Base-by-base conservation (phyloP, 37 sponge, comb jelly and placozoan species). In the Tethya wilhelma region DNA sequence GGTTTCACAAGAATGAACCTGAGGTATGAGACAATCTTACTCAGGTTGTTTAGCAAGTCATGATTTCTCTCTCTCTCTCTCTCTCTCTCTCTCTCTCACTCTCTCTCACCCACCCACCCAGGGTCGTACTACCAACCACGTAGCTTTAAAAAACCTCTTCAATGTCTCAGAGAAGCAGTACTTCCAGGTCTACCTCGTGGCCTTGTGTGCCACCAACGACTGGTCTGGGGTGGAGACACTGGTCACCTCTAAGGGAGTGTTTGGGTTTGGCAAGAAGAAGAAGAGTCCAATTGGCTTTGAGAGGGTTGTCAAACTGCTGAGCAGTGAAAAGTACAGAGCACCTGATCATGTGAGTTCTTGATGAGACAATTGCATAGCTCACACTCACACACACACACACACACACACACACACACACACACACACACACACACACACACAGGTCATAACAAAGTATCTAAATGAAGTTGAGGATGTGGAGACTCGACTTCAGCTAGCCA, bases 281-380 rank as follows among this genome's bases (percentile, higher is more conserved):
- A 90, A 84, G 57, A 79, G 80, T 74, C 81, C 81, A 1, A 85
- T 90, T 29, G 65, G 87, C 25, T 79, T 90, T 78, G 81, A 90
- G 58, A 36, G 81, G 30, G 67, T 90, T 25, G 87, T 90, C 12
- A 55, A 58, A 32, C 11, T 72, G 36, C 73, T 72, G 28, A 34
- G 34, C 6, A 34, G 41, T n/a, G 55, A 72, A 1, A 34, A 28
- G 9, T 62, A 58, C 77, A 76, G 30, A 12, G 77, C 77, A 2
- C 77, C 77, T 38, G 64, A 76, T 12, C 5, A 36, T 2, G 77
- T 62, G 29, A 59, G 75, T 32, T 1, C 33, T 8, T n/a, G n/a
- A n/a, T n/a, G n/a, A n/a, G n/a, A n/a, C n/a, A n/a, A n/a, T n/a
- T n/a, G n/a, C n/a, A n/a, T n/a, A n/a, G n/a, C n/a, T n/a, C n/a